Evolutionary conservation across 2,888 invertebrate genomes (phyloP).

Genomic region (Dorcus parallelipipedus): DNA sequence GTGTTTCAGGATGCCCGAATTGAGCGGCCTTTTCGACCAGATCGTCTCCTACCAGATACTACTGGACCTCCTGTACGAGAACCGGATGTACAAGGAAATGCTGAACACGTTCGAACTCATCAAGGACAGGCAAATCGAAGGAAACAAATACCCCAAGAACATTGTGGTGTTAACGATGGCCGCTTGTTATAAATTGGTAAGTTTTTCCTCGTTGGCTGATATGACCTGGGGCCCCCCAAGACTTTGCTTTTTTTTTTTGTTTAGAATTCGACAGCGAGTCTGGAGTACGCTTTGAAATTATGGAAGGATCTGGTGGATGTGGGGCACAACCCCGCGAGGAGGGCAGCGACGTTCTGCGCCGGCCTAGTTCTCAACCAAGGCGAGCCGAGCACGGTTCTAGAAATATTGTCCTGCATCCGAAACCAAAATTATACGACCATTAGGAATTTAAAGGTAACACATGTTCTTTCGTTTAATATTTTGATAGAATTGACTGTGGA

Average conservation of each 20-base stretch:
- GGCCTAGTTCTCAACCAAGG: conserved; percentile 67
- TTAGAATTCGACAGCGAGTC: conserved; percentile 68
- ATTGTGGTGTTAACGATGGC: conserved; percentile 64
- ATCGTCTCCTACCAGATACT: conserved; percentile 63
- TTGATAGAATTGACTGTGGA: no score
- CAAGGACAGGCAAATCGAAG: conserved; percentile 59
- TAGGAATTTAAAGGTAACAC: conserved; percentile 68
- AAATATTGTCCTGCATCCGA: conserved; percentile 56
- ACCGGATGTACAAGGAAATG: conserved; percentile 65
- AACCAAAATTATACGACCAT: conserved; percentile 64
- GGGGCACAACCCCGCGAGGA: conserved; percentile 59
- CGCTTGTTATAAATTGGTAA: conserved; percentile 73
- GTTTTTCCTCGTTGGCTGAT: conserved; percentile 7
- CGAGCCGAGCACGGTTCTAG: conserved; percentile 63
- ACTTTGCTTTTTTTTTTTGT: conserved; percentile 38
- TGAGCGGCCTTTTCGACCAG: conserved; percentile 71
- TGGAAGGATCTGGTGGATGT: conserved; percentile 58
- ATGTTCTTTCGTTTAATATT: no score
- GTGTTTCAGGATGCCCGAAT: conserved; percentile 61
- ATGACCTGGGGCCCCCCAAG: no score
- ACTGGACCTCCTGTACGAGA: conserved; percentile 67
- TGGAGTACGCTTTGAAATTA: conserved; percentile 60
- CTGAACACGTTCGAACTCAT: conserved; percentile 61
- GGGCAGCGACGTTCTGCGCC: conserved; percentile 62
- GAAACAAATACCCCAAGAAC: conserved; percentile 66